Conservation (phyloP, 2,888 invertebrate genomes). For the Lagria hirta region DNA sequence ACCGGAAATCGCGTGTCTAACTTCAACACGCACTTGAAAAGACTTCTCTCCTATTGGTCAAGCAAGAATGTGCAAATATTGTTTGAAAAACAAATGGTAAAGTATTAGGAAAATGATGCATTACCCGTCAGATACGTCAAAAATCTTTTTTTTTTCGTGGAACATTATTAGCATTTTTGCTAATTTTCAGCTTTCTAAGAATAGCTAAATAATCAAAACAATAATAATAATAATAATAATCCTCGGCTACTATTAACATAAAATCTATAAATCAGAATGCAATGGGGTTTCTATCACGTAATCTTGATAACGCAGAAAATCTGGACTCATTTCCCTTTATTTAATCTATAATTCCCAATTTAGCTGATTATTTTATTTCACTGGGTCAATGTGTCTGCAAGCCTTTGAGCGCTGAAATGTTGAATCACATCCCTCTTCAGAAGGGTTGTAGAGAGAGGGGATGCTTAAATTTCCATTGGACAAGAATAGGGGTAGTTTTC, state of each 20-base stretch:
- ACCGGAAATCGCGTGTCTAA: conserved; percentile 36
- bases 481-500: conserved; percentile 41
- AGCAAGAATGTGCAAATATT: no score
- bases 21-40: conserved; percentile 32
- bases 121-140: conserved; percentile 6
- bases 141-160: no score
- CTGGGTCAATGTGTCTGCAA: conserved; percentile 47
- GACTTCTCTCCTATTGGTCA: conserved; percentile 8
- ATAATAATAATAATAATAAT: no score
- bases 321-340: neutral
- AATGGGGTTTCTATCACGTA: conserved; percentile 5
- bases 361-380: no score
- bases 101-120: no score
- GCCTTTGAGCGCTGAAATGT: conserved; percentile 39
- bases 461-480: conserved; percentile 41
- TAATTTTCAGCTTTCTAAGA: no score
- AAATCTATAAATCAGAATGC: conserved; percentile 13
- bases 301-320: neutral
- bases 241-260: conserved; percentile 3
- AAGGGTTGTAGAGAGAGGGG: conserved; percentile 38
- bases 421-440: conserved; percentile 42
- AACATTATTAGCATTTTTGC: no score
- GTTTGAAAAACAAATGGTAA: no score
- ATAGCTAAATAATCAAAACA: no score
- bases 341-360: no score